Percentiles rank a stretch among this genome's conserved stretches.
These are phyloP conservation scores for Pomacea canaliculata DNA, from an alignment of 2,888 invertebrate genomes.

Conservation along the genomic window DNA sequence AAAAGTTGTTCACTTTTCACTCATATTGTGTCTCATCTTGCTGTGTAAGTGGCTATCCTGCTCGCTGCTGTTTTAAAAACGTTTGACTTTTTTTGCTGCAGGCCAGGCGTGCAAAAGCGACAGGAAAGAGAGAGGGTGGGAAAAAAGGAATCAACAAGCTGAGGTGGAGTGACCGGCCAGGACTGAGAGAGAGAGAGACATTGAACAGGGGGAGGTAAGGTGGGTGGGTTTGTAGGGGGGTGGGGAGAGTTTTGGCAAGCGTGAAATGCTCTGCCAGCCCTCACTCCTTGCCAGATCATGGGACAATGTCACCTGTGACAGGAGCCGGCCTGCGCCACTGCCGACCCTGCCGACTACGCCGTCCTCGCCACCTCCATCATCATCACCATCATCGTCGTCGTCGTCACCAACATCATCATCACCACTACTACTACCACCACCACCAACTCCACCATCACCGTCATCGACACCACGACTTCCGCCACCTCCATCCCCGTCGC, in stretches of 20 bases:
- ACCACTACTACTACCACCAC: no score
- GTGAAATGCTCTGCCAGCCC: background rate
- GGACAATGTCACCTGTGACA: conserved; percentile 17
- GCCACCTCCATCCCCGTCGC: no score
- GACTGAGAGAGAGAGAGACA: background rate
- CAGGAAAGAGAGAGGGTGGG: no score
- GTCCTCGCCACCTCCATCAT: background rate
- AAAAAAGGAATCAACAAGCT: conserved; percentile 1
- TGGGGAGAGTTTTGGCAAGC: background rate
- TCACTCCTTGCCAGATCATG: conserved; percentile 1
- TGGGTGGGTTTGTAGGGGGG: background rate
- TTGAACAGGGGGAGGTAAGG: background rate
- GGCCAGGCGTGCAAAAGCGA: no score
- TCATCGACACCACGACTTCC: no score
- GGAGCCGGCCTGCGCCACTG: background rate
- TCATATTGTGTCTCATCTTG: no score
- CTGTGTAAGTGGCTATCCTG: background rate
- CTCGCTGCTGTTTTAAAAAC: background rate
- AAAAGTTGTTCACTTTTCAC: background rate
- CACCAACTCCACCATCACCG: no score
- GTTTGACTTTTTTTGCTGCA: no score
- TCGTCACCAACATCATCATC: no score
- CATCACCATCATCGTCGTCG: no score
- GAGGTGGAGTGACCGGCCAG: background rate
- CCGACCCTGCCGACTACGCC: background rate